Percentiles rank a stretch among this genome's conserved stretches.
Conservation (phyloP, 2,888 invertebrate species). For the Machimus rusticus region DNA sequence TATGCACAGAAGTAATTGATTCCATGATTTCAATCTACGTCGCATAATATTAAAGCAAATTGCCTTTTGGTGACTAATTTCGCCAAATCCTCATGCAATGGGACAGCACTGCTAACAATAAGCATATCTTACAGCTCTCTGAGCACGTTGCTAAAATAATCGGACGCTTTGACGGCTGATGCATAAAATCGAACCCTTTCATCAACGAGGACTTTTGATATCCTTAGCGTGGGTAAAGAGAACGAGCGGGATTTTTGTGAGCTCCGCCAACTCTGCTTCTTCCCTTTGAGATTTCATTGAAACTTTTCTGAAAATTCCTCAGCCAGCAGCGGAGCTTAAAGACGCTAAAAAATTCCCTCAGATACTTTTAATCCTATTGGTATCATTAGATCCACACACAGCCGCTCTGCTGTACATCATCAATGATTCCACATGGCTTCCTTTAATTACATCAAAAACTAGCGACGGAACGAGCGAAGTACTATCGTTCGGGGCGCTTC, state of each 20-base stretch:
- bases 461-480: not conserved
- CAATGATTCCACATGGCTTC: conserved; percentile 40
- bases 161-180: not conserved
- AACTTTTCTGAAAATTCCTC: not conserved
- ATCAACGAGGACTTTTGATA: not conserved
- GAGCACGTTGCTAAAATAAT: not conserved
- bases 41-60: not conserved
- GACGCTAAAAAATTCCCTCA: not conserved
- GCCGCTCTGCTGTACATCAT: conserved; percentile 23
- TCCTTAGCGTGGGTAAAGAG: not conserved
- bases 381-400: conserved; percentile 27
- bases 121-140: not conserved
- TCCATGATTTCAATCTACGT: not conserved
- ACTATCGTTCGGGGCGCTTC: conserved; percentile 1
- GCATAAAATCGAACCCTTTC: conserved; percentile 9
- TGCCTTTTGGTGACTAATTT: not conserved
- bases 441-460: conserved; percentile 41
- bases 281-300: not conserved
- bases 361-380: conserved; percentile 28
- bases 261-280: not conserved
- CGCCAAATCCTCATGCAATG: not conserved
- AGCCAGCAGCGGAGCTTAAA: not conserved
- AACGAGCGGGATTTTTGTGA: not conserved
- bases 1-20: not conserved
- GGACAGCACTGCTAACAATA: not conserved